These are phyloP conservation scores for Hermaeophaga mercurialis DNA, from an alignment of 2,888 invertebrate genomes.

Conservation along the genomic window DNA sequence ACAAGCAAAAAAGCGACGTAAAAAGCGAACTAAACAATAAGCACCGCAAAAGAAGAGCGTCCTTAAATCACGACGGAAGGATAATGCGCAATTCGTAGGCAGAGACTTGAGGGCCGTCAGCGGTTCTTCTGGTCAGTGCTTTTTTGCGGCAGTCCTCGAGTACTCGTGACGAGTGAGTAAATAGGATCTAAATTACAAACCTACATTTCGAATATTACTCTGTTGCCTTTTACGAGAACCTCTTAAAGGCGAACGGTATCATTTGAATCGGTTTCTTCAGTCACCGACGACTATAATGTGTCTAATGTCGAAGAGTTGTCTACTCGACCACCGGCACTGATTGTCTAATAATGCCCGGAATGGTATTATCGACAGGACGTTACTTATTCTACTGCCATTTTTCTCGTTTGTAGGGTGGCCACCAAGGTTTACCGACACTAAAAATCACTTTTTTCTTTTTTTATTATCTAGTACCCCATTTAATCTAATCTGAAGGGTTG, in stretches of 20 bases:
- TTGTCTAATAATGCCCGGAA: constrained; percentile 51
- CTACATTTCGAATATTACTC: constrained; percentile 48
- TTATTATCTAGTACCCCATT: too few relatives aligned
- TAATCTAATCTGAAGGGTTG: too few relatives aligned
- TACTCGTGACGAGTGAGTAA: constrained; percentile 46
- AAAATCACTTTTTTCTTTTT: too few relatives aligned
- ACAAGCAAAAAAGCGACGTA: constrained; percentile 33
- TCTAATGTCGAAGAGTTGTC: constrained; percentile 39
- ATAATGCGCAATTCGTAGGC: constrained; percentile 52
- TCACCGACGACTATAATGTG: constrained; percentile 36
- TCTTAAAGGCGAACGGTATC: constrained; percentile 44
- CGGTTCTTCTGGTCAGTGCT: constrained; percentile 38
- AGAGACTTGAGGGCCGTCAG: constrained; percentile 35
- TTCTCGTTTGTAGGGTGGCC: constrained; percentile 29
- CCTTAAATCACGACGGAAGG: constrained; percentile 41
- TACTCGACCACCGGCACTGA: constrained; percentile 52
- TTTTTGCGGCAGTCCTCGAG: constrained; percentile 38
- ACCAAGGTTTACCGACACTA: constrained; percentile 15
- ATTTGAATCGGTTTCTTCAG: constrained; percentile 45
- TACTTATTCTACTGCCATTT: constrained; percentile 27
- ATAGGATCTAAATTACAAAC: constrained; percentile 47
- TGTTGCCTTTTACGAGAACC: constrained; percentile 41
- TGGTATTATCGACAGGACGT: constrained; percentile 39
- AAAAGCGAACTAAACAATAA: constrained; percentile 34
- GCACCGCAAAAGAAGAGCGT: constrained; percentile 36